Percentiles rank a stretch among this genome's conserved stretches.
phyloP scores from a whole-genome alignment of 92 coral and sea anemone genomes.

The Zoanthus gigantus region DNA sequence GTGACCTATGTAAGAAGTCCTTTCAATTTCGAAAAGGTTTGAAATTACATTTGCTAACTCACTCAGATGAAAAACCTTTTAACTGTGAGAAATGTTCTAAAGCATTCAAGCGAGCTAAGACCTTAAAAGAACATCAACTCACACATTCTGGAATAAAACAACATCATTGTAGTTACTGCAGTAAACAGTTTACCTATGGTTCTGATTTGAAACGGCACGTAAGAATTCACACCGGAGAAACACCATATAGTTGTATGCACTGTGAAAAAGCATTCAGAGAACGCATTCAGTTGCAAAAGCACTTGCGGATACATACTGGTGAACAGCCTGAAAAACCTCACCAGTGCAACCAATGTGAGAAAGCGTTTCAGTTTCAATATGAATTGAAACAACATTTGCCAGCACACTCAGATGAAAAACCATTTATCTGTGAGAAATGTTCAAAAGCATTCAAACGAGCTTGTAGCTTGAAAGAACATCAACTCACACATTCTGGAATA shows the following conservation, averaged over 20 bases:
- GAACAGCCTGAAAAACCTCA: constrained; percentile 2
- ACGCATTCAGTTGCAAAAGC: neutral
- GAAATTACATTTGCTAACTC: neutral
- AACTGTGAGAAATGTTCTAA: constrained; percentile 5
- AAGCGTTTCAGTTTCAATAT: neutral
- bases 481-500: neutral
- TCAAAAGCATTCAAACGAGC: constrained; percentile 2
- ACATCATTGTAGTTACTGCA: constrained; percentile 6
- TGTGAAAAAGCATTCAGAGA: constrained; percentile 13
- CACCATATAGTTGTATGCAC: neutral
- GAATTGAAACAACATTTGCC: neutral
- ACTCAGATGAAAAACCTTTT: constrained; percentile 22
- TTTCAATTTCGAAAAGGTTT: neutral
- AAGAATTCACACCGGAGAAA: constrained; percentile 34
- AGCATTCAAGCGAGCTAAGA: constrained; percentile 1
- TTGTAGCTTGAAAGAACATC: neutral
- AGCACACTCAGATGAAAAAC: constrained; percentile 10
- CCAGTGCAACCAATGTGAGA: neutral
- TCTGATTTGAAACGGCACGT: constrained; percentile 26
- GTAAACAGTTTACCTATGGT: neutral
- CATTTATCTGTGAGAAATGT: constrained; percentile 4
- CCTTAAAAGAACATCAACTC: neutral
- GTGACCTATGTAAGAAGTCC: neutral
- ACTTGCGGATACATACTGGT: constrained; percentile 11
- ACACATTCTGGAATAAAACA: neutral